phyloP scores from a whole-genome alignment of 2,888 invertebrate genomes.

The Diogma glabrata region DNA sequence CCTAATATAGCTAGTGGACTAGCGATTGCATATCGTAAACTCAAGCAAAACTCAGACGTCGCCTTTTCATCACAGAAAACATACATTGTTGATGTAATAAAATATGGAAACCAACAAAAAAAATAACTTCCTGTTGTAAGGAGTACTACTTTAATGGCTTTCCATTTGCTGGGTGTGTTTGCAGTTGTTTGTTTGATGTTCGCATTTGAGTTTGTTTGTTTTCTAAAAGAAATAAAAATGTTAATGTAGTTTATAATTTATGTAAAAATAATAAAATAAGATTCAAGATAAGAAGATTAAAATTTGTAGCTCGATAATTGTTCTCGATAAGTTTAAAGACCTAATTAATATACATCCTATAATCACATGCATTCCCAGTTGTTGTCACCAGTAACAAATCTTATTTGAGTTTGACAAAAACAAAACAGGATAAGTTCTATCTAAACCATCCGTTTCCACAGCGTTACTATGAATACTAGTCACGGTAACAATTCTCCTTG shows the following conservation, averaged over 20 bases:
- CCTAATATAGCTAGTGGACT: constrained; percentile 49
- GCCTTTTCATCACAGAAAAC: constrained; percentile 41
- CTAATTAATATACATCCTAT: too few species aligned
- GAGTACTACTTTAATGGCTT: constrained; percentile 49
- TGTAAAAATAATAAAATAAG: neutral
- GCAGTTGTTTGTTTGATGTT: constrained; percentile 17
- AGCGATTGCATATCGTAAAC: constrained; percentile 40
- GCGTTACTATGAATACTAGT: too few species aligned
- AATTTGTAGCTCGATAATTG: too few species aligned
- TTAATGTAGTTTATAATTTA: neutral
- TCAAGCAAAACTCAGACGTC: constrained; percentile 38
- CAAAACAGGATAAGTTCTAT: too few species aligned
- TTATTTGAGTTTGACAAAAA: too few species aligned
- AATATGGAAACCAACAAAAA: constrained; percentile 50
- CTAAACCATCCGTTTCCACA: too few species aligned
- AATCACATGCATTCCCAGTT: too few species aligned
- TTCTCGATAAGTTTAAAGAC: too few species aligned
- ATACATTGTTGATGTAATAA: constrained; percentile 43
- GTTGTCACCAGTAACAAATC: too few species aligned
- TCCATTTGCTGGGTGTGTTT: constrained; percentile 43
- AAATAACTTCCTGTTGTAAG: constrained; percentile 49
- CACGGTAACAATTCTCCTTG: too few species aligned
- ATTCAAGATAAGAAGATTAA: neutral
- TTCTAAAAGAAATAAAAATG: constrained; percentile 12
- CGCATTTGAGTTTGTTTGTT: constrained; percentile 11